These are phyloP conservation scores for Spisula solida DNA, from an alignment of 2,888 invertebrate genomes.

Conservation along the genomic window DNA sequence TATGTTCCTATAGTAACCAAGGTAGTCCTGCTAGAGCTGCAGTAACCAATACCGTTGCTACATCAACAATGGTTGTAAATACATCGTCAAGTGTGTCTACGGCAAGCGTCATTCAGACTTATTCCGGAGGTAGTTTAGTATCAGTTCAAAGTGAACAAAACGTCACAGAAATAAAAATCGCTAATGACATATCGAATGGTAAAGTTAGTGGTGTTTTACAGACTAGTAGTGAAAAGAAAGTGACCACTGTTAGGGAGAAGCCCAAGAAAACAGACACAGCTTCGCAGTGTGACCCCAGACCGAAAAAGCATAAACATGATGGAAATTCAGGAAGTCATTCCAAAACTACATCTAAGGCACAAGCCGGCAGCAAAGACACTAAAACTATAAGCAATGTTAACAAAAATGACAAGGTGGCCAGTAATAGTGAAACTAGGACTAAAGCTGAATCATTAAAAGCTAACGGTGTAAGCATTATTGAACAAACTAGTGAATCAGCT, in stretches of 20 bases:
- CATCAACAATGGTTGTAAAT: conserved; percentile 4
- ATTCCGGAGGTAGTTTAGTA: neutral
- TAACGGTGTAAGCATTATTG: conserved; percentile 29
- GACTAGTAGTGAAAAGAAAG: conserved; percentile 15
- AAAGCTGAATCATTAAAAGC: conserved; percentile 7
- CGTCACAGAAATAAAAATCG: neutral
- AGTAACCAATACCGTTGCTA: neutral
- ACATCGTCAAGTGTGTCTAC: conserved; percentile 4
- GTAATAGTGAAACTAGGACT: conserved; percentile 21
- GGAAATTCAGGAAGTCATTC: conserved; percentile 57
- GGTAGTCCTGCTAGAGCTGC: conserved; percentile 27
- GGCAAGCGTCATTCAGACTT: neutral
- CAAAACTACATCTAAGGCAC: conserved; percentile 46
- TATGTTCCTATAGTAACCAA: conserved; percentile 59
- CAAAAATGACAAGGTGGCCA: conserved; percentile 24
- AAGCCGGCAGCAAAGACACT: conserved; percentile 11
- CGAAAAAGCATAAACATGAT: conserved; percentile 56
- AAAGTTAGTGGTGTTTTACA: conserved; percentile 10
- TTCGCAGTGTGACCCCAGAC: conserved; percentile 70
- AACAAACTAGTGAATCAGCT: conserved; percentile 1
- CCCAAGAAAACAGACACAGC: conserved; percentile 69
- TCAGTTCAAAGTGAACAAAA: neutral
- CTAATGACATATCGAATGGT: neutral
- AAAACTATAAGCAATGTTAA: conserved; percentile 15
- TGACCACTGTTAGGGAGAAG: conserved; percentile 43